Evolutionary conservation across 1,140 invertebrate species (phyloP).

Genomic region (Drosophila paulistorum): DNA sequence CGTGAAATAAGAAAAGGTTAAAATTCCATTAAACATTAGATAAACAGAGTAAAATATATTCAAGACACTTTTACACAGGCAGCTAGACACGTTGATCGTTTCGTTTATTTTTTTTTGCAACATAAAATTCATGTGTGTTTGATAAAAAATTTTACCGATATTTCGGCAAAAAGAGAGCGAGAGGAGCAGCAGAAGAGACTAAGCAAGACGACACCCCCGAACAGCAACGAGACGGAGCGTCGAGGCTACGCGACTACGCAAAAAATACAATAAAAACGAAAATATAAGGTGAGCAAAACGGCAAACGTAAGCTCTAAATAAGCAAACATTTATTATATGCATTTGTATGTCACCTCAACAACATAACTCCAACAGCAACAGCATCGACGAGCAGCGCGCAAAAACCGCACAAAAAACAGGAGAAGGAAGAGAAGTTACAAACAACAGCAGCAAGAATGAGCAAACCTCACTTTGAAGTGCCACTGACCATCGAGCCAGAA

Average conservation of each 20-base stretch:
- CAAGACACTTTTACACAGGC: conserved; percentile 1
- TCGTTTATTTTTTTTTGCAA: conserved; percentile 46
- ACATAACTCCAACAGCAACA: conserved; percentile 20
- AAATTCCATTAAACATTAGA: neutral
- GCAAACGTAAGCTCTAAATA: conserved; percentile 51
- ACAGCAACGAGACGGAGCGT: conserved; percentile 17
- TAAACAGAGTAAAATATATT: conserved; percentile 17
- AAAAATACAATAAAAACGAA: conserved; percentile 26
- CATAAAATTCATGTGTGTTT: conserved; percentile 36
- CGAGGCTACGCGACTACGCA: conserved; percentile 2
- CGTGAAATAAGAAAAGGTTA: neutral
- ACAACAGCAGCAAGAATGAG: conserved; percentile 57
- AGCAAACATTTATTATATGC: conserved; percentile 23
- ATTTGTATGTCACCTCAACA: conserved; percentile 36
- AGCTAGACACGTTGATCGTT: conserved; percentile 15
- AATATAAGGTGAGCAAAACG: conserved; percentile 11
- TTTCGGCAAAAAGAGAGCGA: conserved; percentile 33
- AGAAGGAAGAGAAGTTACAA: conserved; percentile 24
- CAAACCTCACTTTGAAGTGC: conserved; percentile 48
- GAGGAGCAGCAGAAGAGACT: conserved; percentile 33
- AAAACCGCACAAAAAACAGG: conserved; percentile 32
- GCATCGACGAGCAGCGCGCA: conserved; percentile 20
- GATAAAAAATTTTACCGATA: conserved; percentile 70
- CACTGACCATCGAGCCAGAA: conserved; percentile 74
- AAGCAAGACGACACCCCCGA: conserved; percentile 37